phyloP scores from a whole-genome alignment of 2,797 vertebrate species.

The Microchirus variegatus region DNA sequence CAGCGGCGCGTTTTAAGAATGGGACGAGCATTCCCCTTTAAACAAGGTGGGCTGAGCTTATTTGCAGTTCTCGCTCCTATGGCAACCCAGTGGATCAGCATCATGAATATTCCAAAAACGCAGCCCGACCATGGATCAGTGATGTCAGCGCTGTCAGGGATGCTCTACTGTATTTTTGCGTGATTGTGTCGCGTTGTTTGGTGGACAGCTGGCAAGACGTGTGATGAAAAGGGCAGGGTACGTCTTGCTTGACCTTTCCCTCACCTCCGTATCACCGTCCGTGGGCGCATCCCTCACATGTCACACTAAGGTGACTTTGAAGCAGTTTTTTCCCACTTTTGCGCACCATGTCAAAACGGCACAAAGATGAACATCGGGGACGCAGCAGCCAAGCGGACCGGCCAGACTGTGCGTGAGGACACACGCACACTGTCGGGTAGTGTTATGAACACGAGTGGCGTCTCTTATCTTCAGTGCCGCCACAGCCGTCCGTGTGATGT shows the following conservation, averaged over 20 bases:
- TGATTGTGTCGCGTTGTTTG: constrained; percentile 66
- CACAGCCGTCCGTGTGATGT: constrained; percentile 74
- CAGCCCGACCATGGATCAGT: constrained; percentile 85
- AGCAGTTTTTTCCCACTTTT: constrained; percentile 75
- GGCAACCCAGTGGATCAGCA: constrained; percentile 93
- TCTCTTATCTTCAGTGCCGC: constrained; percentile 63
- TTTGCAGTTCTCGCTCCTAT: constrained; percentile 91
- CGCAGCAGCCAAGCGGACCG: constrained; percentile 64
- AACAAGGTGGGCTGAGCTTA: constrained; percentile 88
- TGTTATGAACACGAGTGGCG: constrained; percentile 55
- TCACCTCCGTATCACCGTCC: constrained; percentile 63
- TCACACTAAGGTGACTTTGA: constrained; percentile 80
- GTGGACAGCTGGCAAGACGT: constrained; percentile 67
- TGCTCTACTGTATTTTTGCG: constrained; percentile 76
- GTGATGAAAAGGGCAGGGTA: constrained; percentile 69
- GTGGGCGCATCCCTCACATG: constrained; percentile 72
- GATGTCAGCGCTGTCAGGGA: constrained; percentile 86
- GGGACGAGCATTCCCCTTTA: constrained; percentile 76
- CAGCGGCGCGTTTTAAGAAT: constrained; percentile 73
- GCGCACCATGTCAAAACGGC: constrained; percentile 75
- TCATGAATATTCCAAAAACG: constrained; percentile 93
- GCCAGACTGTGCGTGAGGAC: constrained; percentile 73
- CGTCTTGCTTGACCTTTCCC: constrained; percentile 77
- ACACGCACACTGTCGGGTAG: constrained; percentile 77
- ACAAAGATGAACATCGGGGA: constrained; percentile 72